phyloP scores from a whole-genome alignment of 2,888 invertebrate species.

The Limnephilus marmoratus region DNA sequence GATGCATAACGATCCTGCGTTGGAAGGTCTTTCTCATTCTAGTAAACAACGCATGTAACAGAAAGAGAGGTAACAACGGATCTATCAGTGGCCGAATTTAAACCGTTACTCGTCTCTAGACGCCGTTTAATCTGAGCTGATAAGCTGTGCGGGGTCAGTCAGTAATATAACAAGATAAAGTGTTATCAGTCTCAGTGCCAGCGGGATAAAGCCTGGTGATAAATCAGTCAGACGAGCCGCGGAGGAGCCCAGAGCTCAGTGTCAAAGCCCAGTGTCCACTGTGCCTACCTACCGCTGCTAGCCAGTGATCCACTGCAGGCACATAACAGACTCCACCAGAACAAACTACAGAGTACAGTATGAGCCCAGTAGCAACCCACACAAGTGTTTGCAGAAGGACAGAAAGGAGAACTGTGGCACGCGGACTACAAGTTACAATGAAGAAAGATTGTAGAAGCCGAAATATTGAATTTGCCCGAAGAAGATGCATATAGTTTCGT shows the following conservation, averaged over 20 bases:
- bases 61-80: background rate
- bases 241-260: background rate
- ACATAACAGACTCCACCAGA: no score
- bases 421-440: no score
- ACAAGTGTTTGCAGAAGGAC: background rate
- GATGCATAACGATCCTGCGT: background rate
- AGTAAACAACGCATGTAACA: no score
- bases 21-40: background rate
- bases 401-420: background rate
- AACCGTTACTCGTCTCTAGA: background rate
- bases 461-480: background rate
- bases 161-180: slow-evolving; percentile 24
- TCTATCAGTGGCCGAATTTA: background rate
- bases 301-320: no score
- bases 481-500: no score
- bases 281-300: background rate
- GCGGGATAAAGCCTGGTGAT: background rate
- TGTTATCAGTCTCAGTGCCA: slow-evolving; percentile 8
- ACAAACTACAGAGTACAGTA: no score
- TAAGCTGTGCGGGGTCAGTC: background rate
- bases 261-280: no score
- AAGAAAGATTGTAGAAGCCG: no score
- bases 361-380: slow-evolving; percentile 5
- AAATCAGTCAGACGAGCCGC: slow-evolving; percentile 32
- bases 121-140: slow-evolving; percentile 21